Conservation (phyloP, 2,797 vertebrate species). For the Dendrocincla tyrannina region DNA sequence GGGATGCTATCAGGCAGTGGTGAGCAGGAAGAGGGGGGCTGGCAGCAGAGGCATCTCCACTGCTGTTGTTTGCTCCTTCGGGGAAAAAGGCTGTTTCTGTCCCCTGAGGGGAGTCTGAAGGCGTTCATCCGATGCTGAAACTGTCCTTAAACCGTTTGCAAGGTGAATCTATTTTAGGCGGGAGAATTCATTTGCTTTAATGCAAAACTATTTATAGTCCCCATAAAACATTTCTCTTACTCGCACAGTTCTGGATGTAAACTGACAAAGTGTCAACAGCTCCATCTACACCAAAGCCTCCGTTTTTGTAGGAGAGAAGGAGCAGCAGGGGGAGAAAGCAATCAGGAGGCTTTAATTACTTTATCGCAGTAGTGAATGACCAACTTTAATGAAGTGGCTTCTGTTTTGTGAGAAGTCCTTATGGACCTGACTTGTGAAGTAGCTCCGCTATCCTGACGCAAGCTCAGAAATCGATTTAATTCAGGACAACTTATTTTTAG, state of each 20-base stretch:
- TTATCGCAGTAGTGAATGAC: neutral
- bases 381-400: constrained; percentile 10
- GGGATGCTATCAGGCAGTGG: neutral
- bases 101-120: neutral
- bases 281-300: neutral
- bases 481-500: neutral
- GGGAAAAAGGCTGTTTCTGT: neutral
- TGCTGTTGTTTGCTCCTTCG: neutral
- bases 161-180: constrained; percentile 15
- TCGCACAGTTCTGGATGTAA: neutral
- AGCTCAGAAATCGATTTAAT: neutral
- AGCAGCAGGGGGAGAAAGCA: neutral
- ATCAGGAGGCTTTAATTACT: neutral
- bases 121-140: neutral
- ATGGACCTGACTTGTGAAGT: neutral
- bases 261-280: constrained; percentile 20
- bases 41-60: neutral
- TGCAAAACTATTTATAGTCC: constrained; percentile 20
- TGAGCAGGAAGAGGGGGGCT: rapidly evolving
- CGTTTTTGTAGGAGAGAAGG: neutral
- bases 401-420: neutral
- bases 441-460: rapidly evolving
- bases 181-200: neutral
- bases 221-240: neutral
- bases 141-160: constrained; percentile 8